These are phyloP conservation scores for Digitonthophagus gazella DNA, from an alignment of 2,888 invertebrate species.

Conservation along the genomic window DNA sequence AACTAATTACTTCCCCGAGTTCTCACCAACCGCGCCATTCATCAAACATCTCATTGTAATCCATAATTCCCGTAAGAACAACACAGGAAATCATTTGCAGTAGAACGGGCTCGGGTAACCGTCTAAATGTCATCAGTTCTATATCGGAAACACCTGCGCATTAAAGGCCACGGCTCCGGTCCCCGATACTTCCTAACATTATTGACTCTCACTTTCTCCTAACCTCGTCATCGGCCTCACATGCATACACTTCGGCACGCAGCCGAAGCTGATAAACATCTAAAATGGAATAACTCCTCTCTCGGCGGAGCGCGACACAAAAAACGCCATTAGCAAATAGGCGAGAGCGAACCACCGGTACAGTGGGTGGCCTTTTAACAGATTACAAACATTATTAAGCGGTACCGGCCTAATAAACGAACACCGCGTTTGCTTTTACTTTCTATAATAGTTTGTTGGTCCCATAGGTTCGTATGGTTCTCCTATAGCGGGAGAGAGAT, in stretches of 20 bases:
- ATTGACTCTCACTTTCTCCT: neutral
- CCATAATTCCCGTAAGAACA: neutral
- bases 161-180: neutral
- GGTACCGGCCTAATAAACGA: conserved; percentile 7
- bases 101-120: too few relatives aligned
- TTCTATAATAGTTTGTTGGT: conserved; percentile 3
- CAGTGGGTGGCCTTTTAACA: conserved; percentile 15
- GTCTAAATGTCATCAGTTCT: neutral
- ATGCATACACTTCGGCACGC: conserved; percentile 6
- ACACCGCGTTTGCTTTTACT: conserved; percentile 5
- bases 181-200: neutral
- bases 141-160: neutral
- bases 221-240: neutral
- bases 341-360: conserved; percentile 8
- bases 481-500: neutral
- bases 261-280: conserved; percentile 7
- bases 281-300: conserved; percentile 7
- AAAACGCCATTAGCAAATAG: conserved; percentile 16
- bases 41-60: neutral
- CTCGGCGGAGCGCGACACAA: conserved; percentile 14
- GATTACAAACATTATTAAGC: conserved; percentile 17
- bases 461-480: neutral
- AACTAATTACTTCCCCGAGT: neutral
- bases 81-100: neutral
- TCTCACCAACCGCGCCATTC: neutral